A percentile compares a stretch with the other conserved stretches of the same genome.
Evolutionary conservation across 2,113 vertebrate genomes (phyloP).

Genomic region (Bufo gargarizans): DNA sequence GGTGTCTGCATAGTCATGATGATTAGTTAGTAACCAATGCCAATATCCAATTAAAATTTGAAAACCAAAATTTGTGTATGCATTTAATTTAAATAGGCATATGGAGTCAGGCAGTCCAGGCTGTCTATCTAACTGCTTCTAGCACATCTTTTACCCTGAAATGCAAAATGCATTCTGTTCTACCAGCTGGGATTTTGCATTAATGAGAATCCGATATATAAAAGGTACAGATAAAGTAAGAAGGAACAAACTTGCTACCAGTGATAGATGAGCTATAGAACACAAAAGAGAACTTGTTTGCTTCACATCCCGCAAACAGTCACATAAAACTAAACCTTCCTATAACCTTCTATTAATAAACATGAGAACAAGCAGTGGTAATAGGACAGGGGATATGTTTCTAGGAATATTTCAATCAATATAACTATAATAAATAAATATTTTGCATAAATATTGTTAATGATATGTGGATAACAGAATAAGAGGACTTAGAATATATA

Average conservation of each 20-base stretch:
- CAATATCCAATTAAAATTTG: constrained; percentile 46
- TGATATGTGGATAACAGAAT: not conserved
- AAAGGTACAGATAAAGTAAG: not conserved
- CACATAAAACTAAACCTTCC: not conserved
- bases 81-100: constrained; percentile 13
- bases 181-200: constrained; percentile 31
- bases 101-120: not conserved
- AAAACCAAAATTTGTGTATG: not conserved
- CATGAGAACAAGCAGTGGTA: too few relatives aligned
- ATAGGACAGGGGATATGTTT: not conserved
- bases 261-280: not conserved
- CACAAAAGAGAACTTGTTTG: not conserved
- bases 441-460: not conserved
- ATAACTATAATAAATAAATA: not conserved
- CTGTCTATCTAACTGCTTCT: not conserved
- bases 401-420: not conserved
- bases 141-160: constrained; percentile 17
- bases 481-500: not conserved
- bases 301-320: not conserved
- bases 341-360: not conserved
- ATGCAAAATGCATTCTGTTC: not conserved
- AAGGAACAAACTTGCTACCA: constrained; percentile 16
- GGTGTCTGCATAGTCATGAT: not conserved
- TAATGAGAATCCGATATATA: not conserved
- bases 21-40: constrained; percentile 15